Evolutionary conservation across 2,888 invertebrate species (phyloP), one percentile per base, ranked within the genome.

Genomic region (Dysmachus trigonus): DNA sequence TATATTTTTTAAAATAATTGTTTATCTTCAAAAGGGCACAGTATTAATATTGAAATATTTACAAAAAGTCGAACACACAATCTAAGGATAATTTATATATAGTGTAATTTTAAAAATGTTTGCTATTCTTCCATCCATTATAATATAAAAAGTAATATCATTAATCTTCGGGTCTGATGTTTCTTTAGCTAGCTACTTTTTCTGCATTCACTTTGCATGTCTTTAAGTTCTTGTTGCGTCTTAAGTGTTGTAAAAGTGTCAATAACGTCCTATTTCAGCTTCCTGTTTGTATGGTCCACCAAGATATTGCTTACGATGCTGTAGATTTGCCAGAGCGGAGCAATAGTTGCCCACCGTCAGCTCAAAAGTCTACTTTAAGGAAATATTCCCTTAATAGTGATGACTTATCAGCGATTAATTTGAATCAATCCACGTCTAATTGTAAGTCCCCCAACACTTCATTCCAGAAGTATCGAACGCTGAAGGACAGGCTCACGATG

Each of bases 401-500:
- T n/a, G 81, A 53, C 18, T 62, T 51, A 15, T 51, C 13, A 31
- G 47, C 18, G 13, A 53, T 62, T 33, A 62, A 81, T 13, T 81
- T 81, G 8, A 81, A 81, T 81, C 81, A 81, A 8, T 81, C 81
- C n/a, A 81, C 81, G n/a, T 81, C 81, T 53, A 81, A 81, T 62
- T 81, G 81, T 53, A 81, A 81, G 33, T 81, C 81, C 30, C 62
- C 81, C n/a, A 81, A 81, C 53, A 81, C 38, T 27, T 41, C 83
- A 72, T 72, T 72, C 22, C 71, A 83, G 41, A 90, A 89, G 15
- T 92, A 90, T 86, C 89, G 89, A 27, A 88, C 89, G 33, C 88
- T 92, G 0, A 92, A 91, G 88, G 89, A 90, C 77, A 90, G 90
- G 47, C 81, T 92, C 51, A 90, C 90, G 0, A 90, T 90, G 27